These are phyloP conservation scores for Plectropomus leopardus DNA, from an alignment of 2,113 vertebrate species.

Conservation along the genomic window DNA sequence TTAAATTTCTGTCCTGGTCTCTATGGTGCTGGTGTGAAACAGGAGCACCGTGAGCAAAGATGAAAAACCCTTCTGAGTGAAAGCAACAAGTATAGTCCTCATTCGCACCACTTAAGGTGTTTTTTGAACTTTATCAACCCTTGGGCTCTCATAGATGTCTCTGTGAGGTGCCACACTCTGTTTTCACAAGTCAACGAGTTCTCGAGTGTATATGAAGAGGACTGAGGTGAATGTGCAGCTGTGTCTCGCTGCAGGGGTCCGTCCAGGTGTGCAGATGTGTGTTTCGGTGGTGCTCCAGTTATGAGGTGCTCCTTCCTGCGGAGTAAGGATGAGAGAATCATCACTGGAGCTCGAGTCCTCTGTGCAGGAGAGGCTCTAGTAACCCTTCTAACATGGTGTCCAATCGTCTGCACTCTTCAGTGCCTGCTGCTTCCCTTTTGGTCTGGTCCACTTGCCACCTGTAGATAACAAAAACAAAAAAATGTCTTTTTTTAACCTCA, in stretches of 20 bases:
- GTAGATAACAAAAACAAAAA: conserved; percentile 13
- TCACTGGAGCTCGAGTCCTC: conserved; percentile 69
- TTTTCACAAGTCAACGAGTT: conserved; percentile 22
- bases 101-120: conserved; percentile 61
- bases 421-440: conserved; percentile 58
- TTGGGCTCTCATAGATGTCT: conserved; percentile 32
- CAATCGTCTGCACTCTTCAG: conserved; percentile 60
- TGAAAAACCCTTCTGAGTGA: conserved; percentile 34
- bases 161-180: conserved; percentile 38
- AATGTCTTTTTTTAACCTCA: conserved; percentile 7
- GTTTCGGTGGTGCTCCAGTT: conserved; percentile 53
- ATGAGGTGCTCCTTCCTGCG: conserved; percentile 59
- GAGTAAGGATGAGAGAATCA: conserved; percentile 55
- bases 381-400: conserved; percentile 60
- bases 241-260: conserved; percentile 29
- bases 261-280: conserved; percentile 53
- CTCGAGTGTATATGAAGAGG: conserved; percentile 31
- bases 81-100: conserved; percentile 44
- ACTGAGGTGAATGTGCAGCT: conserved; percentile 18
- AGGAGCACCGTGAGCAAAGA: conserved; percentile 17
- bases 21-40: conserved; percentile 54
- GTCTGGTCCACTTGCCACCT: conserved; percentile 61
- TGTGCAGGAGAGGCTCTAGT: conserved; percentile 55
- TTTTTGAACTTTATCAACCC: conserved; percentile 10
- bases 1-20: conserved; percentile 41